phyloP scores from a whole-genome alignment of 2,797 vertebrate species.

The Pseudochromis fuscus region DNA sequence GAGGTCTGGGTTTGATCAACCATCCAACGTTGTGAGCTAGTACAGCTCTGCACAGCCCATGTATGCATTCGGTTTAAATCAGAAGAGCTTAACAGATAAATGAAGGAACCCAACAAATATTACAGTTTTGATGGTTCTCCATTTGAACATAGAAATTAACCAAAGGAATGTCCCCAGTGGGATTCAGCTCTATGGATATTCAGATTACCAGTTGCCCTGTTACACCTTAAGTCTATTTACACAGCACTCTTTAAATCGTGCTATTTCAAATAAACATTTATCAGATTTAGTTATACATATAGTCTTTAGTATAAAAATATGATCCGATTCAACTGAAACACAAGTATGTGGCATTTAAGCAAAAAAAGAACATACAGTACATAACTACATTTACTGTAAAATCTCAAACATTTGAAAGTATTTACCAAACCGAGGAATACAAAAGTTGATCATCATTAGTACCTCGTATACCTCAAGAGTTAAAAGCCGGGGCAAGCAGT shows the following conservation, averaged over 20 bases:
- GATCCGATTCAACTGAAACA: conserved; percentile 74
- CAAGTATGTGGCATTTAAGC: conserved; percentile 66
- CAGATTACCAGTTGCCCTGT: conserved; percentile 60
- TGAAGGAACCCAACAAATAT: conserved; percentile 17
- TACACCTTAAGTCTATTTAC: conserved; percentile 74
- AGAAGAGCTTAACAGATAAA: conserved; percentile 31
- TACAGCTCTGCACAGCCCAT: conserved; percentile 19
- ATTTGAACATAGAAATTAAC: conserved; percentile 42
- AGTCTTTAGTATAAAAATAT: conserved; percentile 84
- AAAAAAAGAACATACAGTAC: conserved; percentile 59
- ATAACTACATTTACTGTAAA: conserved; percentile 64
- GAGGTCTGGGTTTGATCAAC: conserved; percentile 43
- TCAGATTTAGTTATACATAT: conserved; percentile 65
- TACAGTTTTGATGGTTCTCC: conserved; percentile 33
- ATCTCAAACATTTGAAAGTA: conserved; percentile 58
- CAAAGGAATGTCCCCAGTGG: conserved; percentile 73
- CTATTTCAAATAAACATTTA: conserved; percentile 62
- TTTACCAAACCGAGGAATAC: conserved; percentile 67
- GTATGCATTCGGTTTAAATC: conserved; percentile 31
- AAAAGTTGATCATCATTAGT: conserved; percentile 70
- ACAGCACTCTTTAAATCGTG: conserved; percentile 58
- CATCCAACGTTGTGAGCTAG: background rate
- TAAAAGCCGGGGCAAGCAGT: conserved; percentile 54
- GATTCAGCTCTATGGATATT: conserved; percentile 63
- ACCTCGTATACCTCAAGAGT: conserved; percentile 58